Evolutionary conservation across 1,140 invertebrate genomes (phyloP).

Genomic region (Drosophila simulans): DNA sequence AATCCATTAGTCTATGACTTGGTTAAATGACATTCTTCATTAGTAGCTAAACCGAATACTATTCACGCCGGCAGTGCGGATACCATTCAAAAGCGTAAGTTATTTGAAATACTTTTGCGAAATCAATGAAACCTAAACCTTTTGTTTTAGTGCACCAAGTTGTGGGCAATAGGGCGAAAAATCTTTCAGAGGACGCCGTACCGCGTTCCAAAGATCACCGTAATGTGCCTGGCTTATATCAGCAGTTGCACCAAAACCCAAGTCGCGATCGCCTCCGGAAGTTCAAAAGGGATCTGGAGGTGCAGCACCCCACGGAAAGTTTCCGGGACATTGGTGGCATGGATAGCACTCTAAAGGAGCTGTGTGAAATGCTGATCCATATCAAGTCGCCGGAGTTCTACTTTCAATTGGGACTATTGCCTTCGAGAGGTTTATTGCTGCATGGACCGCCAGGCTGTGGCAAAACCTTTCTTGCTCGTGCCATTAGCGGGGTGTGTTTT

Average conservation of each 20-base stretch:
- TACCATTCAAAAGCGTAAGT: constrained; percentile 1
- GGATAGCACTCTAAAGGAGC: constrained; percentile 89
- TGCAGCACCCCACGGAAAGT: constrained; percentile 76
- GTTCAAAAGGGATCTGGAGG: constrained; percentile 83
- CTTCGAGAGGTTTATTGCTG: constrained; percentile 91
- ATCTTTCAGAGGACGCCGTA: constrained; percentile 11
- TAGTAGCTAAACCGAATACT: constrained; percentile 45
- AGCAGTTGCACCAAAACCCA: constrained; percentile 13
- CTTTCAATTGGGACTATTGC: constrained; percentile 89
- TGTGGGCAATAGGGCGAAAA: constrained; percentile 14
- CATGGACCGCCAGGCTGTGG: constrained; percentile 70
- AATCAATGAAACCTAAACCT: not conserved
- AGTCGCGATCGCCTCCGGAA: constrained; percentile 28
- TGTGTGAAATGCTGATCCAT: constrained; percentile 92
- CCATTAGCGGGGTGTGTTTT: constrained; percentile 93
- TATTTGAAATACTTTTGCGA: too few relatives aligned
- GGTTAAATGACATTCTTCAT: too few relatives aligned
- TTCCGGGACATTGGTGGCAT: constrained; percentile 91
- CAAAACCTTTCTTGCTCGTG: constrained; percentile 91
- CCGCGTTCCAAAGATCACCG: constrained; percentile 16
- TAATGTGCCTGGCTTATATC: not conserved
- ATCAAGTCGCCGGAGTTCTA: constrained; percentile 94
- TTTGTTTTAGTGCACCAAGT: not conserved
- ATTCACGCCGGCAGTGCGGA: constrained; percentile 11
- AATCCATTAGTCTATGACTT: not conserved